Base-by-base conservation (phyloP, 2,113 vertebrate genomes). In the Pelodiscus sinensis region DNA sequence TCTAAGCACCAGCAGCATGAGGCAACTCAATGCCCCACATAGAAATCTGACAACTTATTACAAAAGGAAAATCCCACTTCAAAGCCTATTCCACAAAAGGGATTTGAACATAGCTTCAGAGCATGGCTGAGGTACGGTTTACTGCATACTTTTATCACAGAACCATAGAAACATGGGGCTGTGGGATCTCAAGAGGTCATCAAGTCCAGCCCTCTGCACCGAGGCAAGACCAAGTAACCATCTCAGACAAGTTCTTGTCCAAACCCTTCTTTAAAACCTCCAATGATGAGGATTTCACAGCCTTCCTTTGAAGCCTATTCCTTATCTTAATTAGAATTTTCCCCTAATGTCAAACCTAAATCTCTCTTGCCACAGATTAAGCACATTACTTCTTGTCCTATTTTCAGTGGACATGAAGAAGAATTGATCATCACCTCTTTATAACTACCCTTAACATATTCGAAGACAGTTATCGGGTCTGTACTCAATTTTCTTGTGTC, bases 1-100 rank as follows among this genome's bases (percentile, higher is more conserved):
- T 86, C 79, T 54, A 38, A 14, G 55, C 1, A 0, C 15, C 1
- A 0, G 0, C 12, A 44, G 6, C 52, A 75, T 0, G 0, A 60
- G 57, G 8, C 44, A 57, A 2, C 68, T 8, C 3, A 1, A 6
- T 29, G 71, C 8, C 0, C 11, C 1, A 0, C 0, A 8, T 1
- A 6, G 2, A 71, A 62, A 89, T 22, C 77, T 51, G 3, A 22
- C 50, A 2, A 2, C 12, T 1, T 3, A 9, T 65, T 19, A 52
- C 29, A 50, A 52, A 44, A 6, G 65, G 56, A 89, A 29, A 2
- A 0, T 89, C 73, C 29, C 4, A 13, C 88, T 82, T 83, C 44
- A 50, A 27, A 50, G 73, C 73, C 50, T 77, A 7, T 24, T 71
- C 73, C 73, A 14, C 11, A 50, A 79, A 31, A 84, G 84, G 91